phyloP scores from a whole-genome alignment of 2,797 vertebrate genomes.

The Lagorchestes hirsutus region DNA sequence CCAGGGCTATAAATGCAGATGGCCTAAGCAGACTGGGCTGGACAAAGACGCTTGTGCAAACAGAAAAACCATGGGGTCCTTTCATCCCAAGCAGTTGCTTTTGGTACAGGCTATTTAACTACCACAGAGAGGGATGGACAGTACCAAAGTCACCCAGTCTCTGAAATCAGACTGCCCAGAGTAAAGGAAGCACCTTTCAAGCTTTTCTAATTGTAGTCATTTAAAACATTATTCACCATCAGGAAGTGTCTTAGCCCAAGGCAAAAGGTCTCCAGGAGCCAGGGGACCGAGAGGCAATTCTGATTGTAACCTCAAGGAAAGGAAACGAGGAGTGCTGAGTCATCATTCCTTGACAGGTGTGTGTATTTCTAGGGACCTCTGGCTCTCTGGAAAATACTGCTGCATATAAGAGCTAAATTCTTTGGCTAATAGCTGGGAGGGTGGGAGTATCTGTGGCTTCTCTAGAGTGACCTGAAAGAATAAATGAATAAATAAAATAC shows the following conservation, averaged over 20 bases:
- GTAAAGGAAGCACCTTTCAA: background rate
- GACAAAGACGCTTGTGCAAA: constrained; percentile 31
- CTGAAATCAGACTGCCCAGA: background rate
- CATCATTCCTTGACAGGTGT: background rate
- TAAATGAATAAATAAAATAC: background rate
- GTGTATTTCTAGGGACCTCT: background rate
- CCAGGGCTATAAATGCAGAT: constrained; percentile 54
- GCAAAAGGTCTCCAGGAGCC: background rate
- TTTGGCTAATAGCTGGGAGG: background rate
- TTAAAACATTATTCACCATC: background rate
- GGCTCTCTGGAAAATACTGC: background rate
- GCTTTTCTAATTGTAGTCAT: background rate
- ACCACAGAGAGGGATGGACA: background rate
- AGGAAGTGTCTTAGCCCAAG: constrained; percentile 1
- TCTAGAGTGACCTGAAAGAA: background rate
- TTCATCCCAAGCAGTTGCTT: constrained; percentile 23
- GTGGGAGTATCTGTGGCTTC: background rate
- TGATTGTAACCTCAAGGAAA: constrained; percentile 21
- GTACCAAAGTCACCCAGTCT: background rate
- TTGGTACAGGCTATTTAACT: background rate
- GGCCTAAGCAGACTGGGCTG: constrained; percentile 58
- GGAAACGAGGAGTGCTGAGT: background rate
- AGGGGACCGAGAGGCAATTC: background rate
- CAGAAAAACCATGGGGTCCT: constrained; percentile 5
- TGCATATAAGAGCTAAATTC: background rate